A percentile compares a stretch with the other conserved stretches of the same genome.
phyloP scores from a whole-genome alignment of 2,797 vertebrate genomes.

The Mormyrus hasselquistii region DNA sequence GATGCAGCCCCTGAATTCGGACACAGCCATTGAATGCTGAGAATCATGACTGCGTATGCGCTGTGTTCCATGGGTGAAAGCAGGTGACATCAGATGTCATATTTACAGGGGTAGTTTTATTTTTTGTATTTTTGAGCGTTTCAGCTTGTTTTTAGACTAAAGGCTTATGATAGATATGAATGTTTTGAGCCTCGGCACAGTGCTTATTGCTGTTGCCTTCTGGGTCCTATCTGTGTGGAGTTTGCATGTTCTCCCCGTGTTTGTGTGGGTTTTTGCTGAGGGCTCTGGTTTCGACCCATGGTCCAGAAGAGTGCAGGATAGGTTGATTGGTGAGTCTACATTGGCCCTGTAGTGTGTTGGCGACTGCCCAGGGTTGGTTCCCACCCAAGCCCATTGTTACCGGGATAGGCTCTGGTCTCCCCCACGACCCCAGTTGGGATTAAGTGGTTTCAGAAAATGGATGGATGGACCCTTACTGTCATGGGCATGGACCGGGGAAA shows the following conservation, averaged over 20 bases:
- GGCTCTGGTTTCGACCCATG: background rate
- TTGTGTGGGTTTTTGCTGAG: background rate
- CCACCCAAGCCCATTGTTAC: no score
- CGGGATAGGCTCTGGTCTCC: no score
- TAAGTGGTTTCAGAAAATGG: background rate
- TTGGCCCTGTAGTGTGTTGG: background rate
- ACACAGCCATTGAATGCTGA: background rate
- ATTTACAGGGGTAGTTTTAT: background rate
- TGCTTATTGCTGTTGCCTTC: background rate
- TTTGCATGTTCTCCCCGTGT: background rate
- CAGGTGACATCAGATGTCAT: background rate
- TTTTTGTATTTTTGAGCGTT: background rate
- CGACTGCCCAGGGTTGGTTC: background rate
- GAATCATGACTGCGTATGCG: background rate
- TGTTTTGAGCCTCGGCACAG: background rate
- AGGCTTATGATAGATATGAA: background rate
- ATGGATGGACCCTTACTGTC: background rate
- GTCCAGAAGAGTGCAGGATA: background rate
- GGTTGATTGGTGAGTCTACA: background rate
- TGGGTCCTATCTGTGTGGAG: background rate
- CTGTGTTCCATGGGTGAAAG: background rate
- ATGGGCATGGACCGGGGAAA: background rate
- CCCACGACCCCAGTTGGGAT: background rate
- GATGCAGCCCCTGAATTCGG: background rate
- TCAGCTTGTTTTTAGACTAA: background rate